A percentile compares a stretch with the other conserved stretches of the same genome.
Conservation (phyloP, 2,888 invertebrate genomes). For the Atethmia centrago region DNA sequence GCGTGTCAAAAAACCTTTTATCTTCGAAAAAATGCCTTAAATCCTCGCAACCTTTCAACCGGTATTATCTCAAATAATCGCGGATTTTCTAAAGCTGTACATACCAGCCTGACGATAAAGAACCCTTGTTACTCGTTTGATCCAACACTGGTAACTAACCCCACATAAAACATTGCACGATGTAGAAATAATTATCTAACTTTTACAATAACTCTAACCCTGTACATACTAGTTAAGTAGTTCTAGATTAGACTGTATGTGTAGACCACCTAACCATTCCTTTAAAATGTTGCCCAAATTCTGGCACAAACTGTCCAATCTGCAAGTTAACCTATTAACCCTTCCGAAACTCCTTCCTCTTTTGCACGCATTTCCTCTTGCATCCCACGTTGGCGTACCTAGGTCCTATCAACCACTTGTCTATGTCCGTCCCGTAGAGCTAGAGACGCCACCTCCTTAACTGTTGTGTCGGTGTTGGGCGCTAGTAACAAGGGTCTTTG, state of each 20-base stretch:
- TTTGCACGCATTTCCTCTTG: constrained; percentile 60
- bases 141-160: constrained; percentile 87
- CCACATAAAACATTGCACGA: constrained; percentile 66
- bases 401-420: constrained; percentile 17
- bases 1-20: constrained; percentile 34
- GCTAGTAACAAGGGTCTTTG: constrained; percentile 90
- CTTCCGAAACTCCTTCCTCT: constrained; percentile 35
- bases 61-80: constrained; percentile 40
- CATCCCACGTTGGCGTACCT: constrained; percentile 33
- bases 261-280: constrained; percentile 37
- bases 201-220: constrained; percentile 56
- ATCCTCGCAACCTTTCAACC: constrained; percentile 49
- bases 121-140: constrained; percentile 86
- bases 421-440: constrained; percentile 49
- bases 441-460: constrained; percentile 66
- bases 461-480: constrained; percentile 83
- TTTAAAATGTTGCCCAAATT: constrained; percentile 22
- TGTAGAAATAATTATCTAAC: constrained; percentile 60
- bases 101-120: constrained; percentile 86
- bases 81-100: constrained; percentile 66
- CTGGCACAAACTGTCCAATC: constrained; percentile 20
- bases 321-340: constrained; percentile 54
- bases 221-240: constrained; percentile 62
- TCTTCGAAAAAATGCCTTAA: constrained; percentile 23
- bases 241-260: constrained; percentile 57